Evolutionary conservation across 1,140 invertebrate genomes (phyloP), one percentile per base, ranked within the genome.

Genomic region (honey bee (Apis mellifera)): DNA sequence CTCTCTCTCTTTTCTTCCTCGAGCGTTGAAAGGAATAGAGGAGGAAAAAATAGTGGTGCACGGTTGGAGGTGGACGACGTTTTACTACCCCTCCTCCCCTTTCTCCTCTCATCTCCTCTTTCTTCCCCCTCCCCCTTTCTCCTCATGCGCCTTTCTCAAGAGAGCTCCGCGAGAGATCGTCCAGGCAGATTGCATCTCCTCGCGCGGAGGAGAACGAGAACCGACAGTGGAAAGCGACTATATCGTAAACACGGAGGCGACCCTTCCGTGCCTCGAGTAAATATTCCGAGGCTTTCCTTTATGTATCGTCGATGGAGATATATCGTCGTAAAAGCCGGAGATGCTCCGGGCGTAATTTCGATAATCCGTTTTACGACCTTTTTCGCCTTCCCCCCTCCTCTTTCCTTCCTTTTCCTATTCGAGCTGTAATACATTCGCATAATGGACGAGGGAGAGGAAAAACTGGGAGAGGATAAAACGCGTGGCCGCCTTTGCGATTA

Each of bases 181-280:
- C 57, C 74, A 11, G 52, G 11, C 50, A 75, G 81, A 83, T 83
- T 71, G 68, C 75, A 65, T 78, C 59, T 78, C 59, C 59, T 70
- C 83, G 79, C 82, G 66, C 50, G 75, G 78, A 52, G 75, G 78
- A 52, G 64, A 75, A 72, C 81, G 77, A 74, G 76, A 80, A 86
- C 77, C 86, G 89, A 91, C 88, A 85, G 90, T 91, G 91, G 90
- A 91, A 92, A 83, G 77, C 82, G 77, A 32, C 21, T 66, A 68
- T 66, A 68, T 83, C 77, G 82, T 73, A 66, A 79, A 80, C 81
- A 65, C 59, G 59, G 74, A 50, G 59, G 50, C 68, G 76, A 66
- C 76, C 76, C 52, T 83, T 78, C 50, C 66, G 50, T 65, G 68
- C 52, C 68, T 17, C 55, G 13, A 66, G 48, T 77, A 71, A 78